Conservation (phyloP, 2,797 vertebrate species). For the Avahi laniger region DNA sequence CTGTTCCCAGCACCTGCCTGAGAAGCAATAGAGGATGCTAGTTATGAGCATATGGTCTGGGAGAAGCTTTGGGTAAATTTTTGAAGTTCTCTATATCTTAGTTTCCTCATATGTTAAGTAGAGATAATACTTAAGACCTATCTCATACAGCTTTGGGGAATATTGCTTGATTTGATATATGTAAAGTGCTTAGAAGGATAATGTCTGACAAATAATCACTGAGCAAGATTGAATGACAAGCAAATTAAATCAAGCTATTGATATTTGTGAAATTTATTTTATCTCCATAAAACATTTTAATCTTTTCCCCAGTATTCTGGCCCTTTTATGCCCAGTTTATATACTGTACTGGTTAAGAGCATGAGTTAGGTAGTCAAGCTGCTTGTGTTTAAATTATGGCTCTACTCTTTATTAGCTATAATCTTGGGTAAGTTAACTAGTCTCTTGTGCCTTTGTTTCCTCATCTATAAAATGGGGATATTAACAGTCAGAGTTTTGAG, state of each 20-base stretch:
- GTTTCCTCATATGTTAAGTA: not conserved
- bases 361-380: not conserved
- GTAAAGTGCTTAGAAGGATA: not conserved
- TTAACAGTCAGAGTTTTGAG: not conserved
- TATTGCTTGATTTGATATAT: not conserved
- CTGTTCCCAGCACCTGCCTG: not conserved
- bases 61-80: not conserved
- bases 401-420: not conserved
- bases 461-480: not conserved
- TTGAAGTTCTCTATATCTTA: not conserved
- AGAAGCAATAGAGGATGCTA: not conserved
- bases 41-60: not conserved
- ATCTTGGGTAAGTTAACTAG: not conserved
- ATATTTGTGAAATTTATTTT: constrained; percentile 19
- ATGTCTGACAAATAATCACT: not conserved
- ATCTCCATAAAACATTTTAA: not conserved
- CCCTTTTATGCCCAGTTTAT: not conserved
- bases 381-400: not conserved
- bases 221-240: not conserved
- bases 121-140: not conserved
- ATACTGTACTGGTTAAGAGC: not conserved
- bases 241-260: not conserved
- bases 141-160: not conserved
- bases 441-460: not conserved
- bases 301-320: not conserved